Evolutionary conservation across 2,888 invertebrate species (phyloP).

Genomic region (Ennomos quercinarius): DNA sequence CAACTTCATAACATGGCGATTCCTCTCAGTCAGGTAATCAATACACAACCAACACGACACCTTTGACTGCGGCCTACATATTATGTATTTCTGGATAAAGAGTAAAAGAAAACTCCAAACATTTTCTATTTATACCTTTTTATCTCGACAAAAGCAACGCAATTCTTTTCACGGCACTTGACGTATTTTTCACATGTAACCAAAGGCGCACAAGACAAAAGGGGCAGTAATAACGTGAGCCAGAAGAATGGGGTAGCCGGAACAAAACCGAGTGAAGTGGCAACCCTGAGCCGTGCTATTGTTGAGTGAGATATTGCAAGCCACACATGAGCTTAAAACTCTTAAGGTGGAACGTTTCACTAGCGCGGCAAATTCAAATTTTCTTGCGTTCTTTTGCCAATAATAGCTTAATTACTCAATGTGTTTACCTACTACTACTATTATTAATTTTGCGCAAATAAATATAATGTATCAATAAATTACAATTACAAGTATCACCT

Average conservation of each 20-base stretch:
- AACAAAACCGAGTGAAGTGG: conserved; percentile 78
- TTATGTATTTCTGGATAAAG: background rate
- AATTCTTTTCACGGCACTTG: conserved; percentile 51
- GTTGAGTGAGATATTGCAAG: conserved; percentile 42
- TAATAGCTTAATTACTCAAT: too few species aligned
- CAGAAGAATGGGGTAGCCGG: conserved; percentile 66
- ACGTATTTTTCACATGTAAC: conserved; percentile 62
- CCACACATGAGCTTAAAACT: conserved; percentile 30
- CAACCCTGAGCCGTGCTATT: conserved; percentile 56
- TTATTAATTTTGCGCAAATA: too few species aligned
- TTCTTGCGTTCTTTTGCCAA: too few species aligned
- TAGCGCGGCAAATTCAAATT: too few species aligned
- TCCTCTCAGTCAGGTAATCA: conserved; percentile 5
- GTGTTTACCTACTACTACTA: too few species aligned
- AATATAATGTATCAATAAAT: too few species aligned
- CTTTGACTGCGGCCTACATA: conserved; percentile 1
- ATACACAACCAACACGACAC: background rate
- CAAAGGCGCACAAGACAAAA: conserved; percentile 59
- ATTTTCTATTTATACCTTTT: conserved; percentile 33
- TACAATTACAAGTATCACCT: too few species aligned
- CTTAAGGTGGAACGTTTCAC: too few species aligned
- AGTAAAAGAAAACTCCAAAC: conserved; percentile 16
- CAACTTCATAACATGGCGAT: background rate
- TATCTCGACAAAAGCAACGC: conserved; percentile 29
- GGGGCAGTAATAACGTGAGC: conserved; percentile 69